Base-by-base conservation (phyloP, 1,140 invertebrate species). In the Bradysia coprophila region DNA sequence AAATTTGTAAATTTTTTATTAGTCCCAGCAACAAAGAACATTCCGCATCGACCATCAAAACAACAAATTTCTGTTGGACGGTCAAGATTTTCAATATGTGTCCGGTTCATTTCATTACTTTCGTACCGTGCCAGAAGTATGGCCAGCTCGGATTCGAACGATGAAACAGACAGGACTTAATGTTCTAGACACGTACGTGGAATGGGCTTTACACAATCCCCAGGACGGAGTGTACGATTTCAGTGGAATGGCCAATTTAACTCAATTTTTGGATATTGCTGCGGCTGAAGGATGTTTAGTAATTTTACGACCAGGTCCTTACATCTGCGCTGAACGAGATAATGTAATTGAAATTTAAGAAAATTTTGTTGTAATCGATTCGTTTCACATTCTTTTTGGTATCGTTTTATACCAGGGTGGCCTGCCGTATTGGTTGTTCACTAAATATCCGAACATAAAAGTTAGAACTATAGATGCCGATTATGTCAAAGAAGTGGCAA, bases 101-200 rank as follows among this genome's bases (percentile, higher is more conserved):
- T 81, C 85, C 3, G 91, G 90, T 2, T 84, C 86, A 42, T 70
- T 94, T 43, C 89, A 95, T 57, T 94, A 93, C 58, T 91, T 87
- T 54, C 68, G 90, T 16, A 68, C 86, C 1, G 82, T 84, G 0
- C 68, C 69, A 34, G 61, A 71, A 37, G 79, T 81, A 52, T 95
- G 90, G 90, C 57, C 72, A 45, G 82, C 90, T 49, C 68, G 86
- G 43, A 61, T 95, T 24, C 54, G 65, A 40, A 89, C 89, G 62
- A 69, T 91, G 45, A 68, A 76, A 57, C 74, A 77, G 18, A 81
- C 78, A 42, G 90, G 90, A n/a, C 67, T 94, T 2, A 91, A 94
- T 63, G 72, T 85, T 4, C 68, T 95, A 4, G 77, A 85, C 51
- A 87, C 84, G 78, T 90, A 92, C 57, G 76, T 94, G 0, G 85